These are phyloP conservation scores for Hippotragus niger DNA, from an alignment of 2,113 vertebrate genomes.

Conservation along the genomic window DNA sequence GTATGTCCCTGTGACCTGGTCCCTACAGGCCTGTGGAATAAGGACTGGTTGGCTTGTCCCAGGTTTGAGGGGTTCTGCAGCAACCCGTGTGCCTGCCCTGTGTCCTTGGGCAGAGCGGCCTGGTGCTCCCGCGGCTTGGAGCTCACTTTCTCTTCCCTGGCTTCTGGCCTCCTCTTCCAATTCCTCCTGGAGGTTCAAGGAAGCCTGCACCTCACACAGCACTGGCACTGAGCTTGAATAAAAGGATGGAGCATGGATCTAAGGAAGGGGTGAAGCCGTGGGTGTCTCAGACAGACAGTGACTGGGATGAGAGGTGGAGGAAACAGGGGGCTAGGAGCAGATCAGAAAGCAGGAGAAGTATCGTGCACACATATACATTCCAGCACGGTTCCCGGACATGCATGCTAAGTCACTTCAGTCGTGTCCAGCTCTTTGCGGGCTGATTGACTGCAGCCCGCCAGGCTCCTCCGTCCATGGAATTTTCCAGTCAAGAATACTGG, in stretches of 20 bases:
- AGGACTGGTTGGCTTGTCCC: not conserved
- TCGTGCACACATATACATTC: not conserved
- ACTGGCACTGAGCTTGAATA: not conserved
- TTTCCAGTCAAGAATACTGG: not conserved
- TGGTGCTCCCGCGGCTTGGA: too few species aligned
- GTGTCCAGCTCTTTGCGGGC: accelerated
- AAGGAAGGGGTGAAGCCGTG: not conserved
- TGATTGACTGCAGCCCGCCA: not conserved
- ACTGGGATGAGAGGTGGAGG: not conserved
- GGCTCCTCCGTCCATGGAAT: not conserved
- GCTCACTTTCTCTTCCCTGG: not conserved
- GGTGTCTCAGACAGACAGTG: not conserved
- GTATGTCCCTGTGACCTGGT: not conserved
- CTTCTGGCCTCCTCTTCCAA: not conserved
- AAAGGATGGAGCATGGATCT: not conserved
- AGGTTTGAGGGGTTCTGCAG: not conserved
- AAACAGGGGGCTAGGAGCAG: not conserved
- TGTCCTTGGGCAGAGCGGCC: too few species aligned
- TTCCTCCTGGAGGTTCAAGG: not conserved
- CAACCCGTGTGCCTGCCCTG: accelerated
- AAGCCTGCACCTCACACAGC: not conserved
- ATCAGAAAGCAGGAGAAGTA: not conserved
- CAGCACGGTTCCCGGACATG: too few species aligned
- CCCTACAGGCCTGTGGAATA: not conserved
- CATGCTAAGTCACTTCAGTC: not conserved